phyloP scores from a whole-genome alignment of 2,113 vertebrate species.

The Stegastes partitus region DNA sequence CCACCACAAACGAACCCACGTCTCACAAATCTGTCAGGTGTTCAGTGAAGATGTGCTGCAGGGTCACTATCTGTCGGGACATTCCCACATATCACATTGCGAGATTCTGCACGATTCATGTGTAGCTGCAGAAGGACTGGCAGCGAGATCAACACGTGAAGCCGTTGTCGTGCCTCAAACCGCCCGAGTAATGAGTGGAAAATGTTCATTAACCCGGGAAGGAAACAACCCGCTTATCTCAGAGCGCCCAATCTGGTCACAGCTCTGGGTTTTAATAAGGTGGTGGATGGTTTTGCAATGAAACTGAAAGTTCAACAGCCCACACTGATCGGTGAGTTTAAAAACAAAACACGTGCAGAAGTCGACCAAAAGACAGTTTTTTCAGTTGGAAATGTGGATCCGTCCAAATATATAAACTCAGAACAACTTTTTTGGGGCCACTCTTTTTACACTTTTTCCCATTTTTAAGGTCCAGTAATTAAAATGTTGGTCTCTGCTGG shows the following conservation, averaged over 20 bases:
- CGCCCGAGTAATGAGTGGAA: background rate
- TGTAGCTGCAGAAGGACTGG: background rate
- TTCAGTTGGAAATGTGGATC: no score
- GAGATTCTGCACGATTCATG: background rate
- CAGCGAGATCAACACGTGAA: no score
- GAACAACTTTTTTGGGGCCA: no score
- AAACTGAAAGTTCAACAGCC: no score
- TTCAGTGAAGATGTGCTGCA: background rate
- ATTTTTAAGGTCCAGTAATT: no score
- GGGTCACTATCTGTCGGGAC: no score
- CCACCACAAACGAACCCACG: slow-evolving; percentile 21
- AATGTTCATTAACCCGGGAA: background rate
- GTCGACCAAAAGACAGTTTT: no score
- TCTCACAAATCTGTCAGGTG: background rate
- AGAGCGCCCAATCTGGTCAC: background rate
- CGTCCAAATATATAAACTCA: no score
- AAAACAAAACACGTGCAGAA: no score
- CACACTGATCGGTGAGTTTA: no score
- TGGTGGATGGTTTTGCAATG: no score
- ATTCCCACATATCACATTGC: background rate
- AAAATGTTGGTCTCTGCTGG: background rate
- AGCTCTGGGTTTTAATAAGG: background rate
- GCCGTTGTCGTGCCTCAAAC: background rate
- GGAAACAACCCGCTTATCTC: background rate
- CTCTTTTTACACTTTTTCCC: no score